phyloP scores from a whole-genome alignment of 2,113 vertebrate species.

The Synchiropus splendidus region DNA sequence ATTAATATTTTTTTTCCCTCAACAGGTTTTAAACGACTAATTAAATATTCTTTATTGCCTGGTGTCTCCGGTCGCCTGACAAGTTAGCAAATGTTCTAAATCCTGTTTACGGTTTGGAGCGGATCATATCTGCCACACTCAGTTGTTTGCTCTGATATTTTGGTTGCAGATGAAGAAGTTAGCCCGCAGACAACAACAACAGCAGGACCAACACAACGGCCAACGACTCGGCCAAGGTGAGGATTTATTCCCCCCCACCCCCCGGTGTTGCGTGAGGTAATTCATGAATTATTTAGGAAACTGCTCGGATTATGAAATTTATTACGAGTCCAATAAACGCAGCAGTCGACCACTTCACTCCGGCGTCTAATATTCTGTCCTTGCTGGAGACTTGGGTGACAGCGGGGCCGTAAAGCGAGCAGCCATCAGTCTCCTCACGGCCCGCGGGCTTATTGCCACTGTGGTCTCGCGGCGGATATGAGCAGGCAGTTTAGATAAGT shows the following conservation, averaged over 20 bases:
- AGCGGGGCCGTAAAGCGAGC: constrained; percentile 9
- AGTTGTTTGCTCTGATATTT: constrained; percentile 52
- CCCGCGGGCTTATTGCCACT: constrained; percentile 26
- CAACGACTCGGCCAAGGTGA: constrained; percentile 97
- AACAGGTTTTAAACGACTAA: constrained; percentile 58
- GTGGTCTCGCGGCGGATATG: constrained; percentile 30
- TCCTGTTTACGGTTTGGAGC: constrained; percentile 60
- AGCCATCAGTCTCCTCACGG: constrained; percentile 11
- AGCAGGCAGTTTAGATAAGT: constrained; percentile 54
- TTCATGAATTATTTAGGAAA: too few species aligned
- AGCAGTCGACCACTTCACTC: too few species aligned
- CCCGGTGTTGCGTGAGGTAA: too few species aligned
- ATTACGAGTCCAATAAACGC: too few species aligned
- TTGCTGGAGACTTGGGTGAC: not conserved
- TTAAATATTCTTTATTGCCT: constrained; percentile 56
- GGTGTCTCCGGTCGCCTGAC: constrained; percentile 67
- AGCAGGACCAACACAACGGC: constrained; percentile 97
- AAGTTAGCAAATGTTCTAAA: constrained; percentile 43
- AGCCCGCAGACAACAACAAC: constrained; percentile 94
- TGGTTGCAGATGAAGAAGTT: constrained; percentile 96
- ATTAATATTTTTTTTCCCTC: constrained; percentile 62
- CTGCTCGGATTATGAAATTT: too few species aligned
- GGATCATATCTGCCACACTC: too few species aligned
- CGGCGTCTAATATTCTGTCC: too few species aligned
- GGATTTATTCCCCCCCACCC: not conserved